phyloP scores from a whole-genome alignment of 1,140 invertebrate species.

The Bursaphelenchus mucronatus region DNA sequence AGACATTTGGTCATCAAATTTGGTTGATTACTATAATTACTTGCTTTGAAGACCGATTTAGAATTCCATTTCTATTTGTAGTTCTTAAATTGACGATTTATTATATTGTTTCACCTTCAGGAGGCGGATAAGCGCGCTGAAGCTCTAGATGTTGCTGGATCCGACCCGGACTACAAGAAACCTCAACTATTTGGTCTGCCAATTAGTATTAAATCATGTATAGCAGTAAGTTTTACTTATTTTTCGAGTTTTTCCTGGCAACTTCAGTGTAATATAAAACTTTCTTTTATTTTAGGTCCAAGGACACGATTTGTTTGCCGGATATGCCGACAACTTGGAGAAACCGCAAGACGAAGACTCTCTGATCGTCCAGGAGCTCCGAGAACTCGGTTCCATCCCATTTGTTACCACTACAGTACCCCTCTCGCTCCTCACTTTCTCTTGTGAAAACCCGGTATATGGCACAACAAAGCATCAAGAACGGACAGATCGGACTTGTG shows the following conservation, averaged over 20 bases:
- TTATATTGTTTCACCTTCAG: too few species aligned
- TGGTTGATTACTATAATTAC: too few species aligned
- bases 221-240: constrained; percentile 37
- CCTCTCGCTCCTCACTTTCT: constrained; percentile 52
- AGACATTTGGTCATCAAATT: too few species aligned
- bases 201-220: constrained; percentile 61
- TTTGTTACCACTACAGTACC: constrained; percentile 63
- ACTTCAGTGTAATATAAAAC: constrained; percentile 9
- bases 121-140: constrained; percentile 59
- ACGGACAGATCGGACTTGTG: constrained; percentile 54
- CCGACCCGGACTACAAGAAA: constrained; percentile 25
- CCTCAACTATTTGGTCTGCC: constrained; percentile 61
- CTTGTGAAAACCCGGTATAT: constrained; percentile 64
- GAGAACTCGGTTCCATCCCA: constrained; percentile 57
- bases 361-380: constrained; percentile 40
- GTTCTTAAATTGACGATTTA: too few species aligned
- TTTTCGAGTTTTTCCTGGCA: not conserved
- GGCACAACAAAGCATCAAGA: constrained; percentile 62
- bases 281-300: constrained; percentile 38
- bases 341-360: constrained; percentile 51
- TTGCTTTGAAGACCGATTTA: too few species aligned
- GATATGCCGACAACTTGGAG: constrained; percentile 58
- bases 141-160: constrained; percentile 46
- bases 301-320: constrained; percentile 61
- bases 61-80: too few species aligned